Conservation (phyloP, 2,113 vertebrate species). For the Hirundichthys speculiger region DNA sequence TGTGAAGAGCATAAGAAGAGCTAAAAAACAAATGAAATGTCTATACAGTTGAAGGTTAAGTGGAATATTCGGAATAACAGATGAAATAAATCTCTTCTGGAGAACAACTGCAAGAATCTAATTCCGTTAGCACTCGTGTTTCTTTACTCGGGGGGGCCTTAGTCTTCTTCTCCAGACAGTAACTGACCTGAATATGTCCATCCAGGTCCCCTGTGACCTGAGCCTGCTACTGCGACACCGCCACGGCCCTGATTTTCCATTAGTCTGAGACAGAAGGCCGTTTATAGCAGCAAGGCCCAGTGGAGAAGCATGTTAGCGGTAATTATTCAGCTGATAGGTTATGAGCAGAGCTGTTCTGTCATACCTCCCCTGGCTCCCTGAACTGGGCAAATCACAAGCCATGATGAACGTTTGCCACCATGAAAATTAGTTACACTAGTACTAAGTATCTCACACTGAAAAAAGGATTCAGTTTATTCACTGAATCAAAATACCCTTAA, state of each 20-base stretch:
- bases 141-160: conserved; percentile 3
- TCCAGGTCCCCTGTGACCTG: conserved; percentile 16
- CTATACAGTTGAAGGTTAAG: no score
- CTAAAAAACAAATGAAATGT: no score
- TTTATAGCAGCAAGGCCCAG: conserved; percentile 47
- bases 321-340: conserved; percentile 61
- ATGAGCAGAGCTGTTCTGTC: conserved; percentile 26
- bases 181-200: conserved; percentile 44
- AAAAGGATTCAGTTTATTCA: neutral
- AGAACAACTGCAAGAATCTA: conserved; percentile 1
- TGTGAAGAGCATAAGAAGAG: no score
- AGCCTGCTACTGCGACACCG: conserved; percentile 12
- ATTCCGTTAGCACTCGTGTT: neutral
- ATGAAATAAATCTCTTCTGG: no score
- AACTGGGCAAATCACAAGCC: conserved; percentile 17
- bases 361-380: conserved; percentile 17
- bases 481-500: neutral
- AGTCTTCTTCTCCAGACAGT: conserved; percentile 15
- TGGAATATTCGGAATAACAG: no score
- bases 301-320: conserved; percentile 47
- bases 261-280: conserved; percentile 42
- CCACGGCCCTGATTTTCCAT: conserved; percentile 37
- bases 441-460: neutral
- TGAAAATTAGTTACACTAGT: conserved; percentile 23
- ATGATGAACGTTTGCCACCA: neutral